Base-by-base conservation (phyloP, 2,113 vertebrate species). In the Phalacrocorax pelagicus region DNA sequence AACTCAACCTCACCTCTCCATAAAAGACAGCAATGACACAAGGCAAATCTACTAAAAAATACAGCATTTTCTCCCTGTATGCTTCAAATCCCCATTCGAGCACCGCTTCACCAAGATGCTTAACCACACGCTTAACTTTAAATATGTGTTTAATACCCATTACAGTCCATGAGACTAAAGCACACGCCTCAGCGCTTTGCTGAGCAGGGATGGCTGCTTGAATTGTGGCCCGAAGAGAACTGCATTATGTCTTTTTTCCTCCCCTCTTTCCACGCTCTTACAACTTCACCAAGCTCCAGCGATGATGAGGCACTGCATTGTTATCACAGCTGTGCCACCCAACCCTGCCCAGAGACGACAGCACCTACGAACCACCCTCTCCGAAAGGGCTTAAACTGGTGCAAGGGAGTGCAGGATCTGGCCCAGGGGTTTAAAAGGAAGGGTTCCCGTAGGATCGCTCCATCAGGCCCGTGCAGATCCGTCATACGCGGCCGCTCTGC, bases 231-330 rank as follows among this genome's bases (percentile, higher is more conserved):
- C 3, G 2, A 77, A 63, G 51, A 88, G 57, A 90, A 44, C 12
- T 4, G 2, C 0, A 5, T 29, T 20, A 32, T 10, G 55, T 17
- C 65, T 55, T 15, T 67, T 30, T 20, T 18, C 18, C 5, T 4
- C 8, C 30, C 20, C 38, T 55, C 34, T 59, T 79, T 58, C 29
- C 59, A 36, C 3, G 67, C 38, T 94, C n/a, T 86, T 29, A 34
- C 6, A 72, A 20, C 36, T 59, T 11, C 24, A 5, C 52, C 1
- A 1, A 92, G 70, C 54, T 29, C 32, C 62, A 69, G 77, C 0
- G 0, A 22, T 0, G 15, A 65, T 1, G 10, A 30, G 57, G 3
- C 49, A 22, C 27, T 12, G 3, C 9, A 29, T 6, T 26, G 4
- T 6, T 20, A 59, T 5, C 79, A 40, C 44, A 65, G 0, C 22